Conservation (phyloP, 2,797 vertebrate genomes). For the Chiloscyllium punctatum region DNA sequence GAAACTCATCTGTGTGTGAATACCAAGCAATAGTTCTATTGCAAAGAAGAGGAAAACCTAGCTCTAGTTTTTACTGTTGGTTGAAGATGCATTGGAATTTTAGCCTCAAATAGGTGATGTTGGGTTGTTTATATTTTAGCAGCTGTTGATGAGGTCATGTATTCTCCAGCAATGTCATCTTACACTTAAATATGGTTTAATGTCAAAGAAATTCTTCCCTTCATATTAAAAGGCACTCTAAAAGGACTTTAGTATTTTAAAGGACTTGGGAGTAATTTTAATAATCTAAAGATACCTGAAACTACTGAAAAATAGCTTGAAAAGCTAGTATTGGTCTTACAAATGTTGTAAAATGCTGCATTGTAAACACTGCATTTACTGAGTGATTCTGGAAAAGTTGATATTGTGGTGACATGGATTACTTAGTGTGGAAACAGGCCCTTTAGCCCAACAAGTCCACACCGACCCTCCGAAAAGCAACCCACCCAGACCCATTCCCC, state of each 20-base stretch:
- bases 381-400: not conserved
- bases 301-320: not conserved
- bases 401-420: not conserved
- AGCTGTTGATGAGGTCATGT: not conserved
- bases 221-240: not conserved
- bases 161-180: not conserved
- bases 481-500: too few species aligned
- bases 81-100: not conserved
- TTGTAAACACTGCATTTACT: not conserved
- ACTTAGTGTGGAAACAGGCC: too few species aligned
- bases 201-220: not conserved
- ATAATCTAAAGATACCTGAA: not conserved
- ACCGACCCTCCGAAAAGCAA: too few species aligned
- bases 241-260: not conserved
- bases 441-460: too few species aligned
- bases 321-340: not conserved
- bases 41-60: not conserved
- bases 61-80: not conserved
- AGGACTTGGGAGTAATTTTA: not conserved
- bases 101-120: not conserved
- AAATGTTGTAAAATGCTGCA: not conserved
- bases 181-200: not conserved
- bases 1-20: not conserved
- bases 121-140: not conserved
- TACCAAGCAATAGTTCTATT: not conserved